Conservation (phyloP, 2,888 invertebrate genomes). For the Dermolepida albohirtum region DNA sequence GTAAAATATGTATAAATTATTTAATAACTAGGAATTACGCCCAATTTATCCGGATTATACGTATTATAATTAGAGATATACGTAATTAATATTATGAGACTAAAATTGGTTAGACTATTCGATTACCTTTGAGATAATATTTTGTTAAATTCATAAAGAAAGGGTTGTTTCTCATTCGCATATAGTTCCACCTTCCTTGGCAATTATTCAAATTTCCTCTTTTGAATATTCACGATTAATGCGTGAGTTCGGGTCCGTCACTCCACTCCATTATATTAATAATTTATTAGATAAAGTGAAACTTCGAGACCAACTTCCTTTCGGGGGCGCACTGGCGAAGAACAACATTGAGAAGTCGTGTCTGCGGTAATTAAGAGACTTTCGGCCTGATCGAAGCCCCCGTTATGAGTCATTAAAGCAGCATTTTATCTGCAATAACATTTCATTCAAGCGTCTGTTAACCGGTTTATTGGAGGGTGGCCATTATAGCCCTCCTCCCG, state of each 20-base stretch:
- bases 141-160: conserved; percentile 24
- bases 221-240: conserved; percentile 37
- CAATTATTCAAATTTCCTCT: conserved; percentile 37
- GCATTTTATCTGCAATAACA: conserved; percentile 44
- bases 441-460: conserved; percentile 41
- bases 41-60: no score
- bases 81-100: conserved; percentile 30
- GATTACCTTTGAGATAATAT: conserved; percentile 13
- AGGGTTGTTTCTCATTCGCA: conserved; percentile 31
- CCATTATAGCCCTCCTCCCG: conserved; percentile 25
- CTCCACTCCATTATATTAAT: conserved; percentile 36
- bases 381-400: conserved; percentile 39
- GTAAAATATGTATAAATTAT: no score
- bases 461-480: conserved; percentile 35
- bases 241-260: conserved; percentile 37
- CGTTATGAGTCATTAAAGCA: conserved; percentile 40
- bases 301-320: conserved; percentile 22
- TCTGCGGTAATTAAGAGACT: conserved; percentile 42
- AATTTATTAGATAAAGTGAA: conserved; percentile 36
- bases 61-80: no score
- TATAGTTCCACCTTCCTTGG: conserved; percentile 32
- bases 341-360: conserved; percentile 32
- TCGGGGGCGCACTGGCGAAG: conserved; percentile 1
- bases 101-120: conserved; percentile 32
- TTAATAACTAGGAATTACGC: no score